A percentile compares a stretch with the other conserved stretches of the same genome.
phyloP scores from a whole-genome alignment of 2,888 invertebrate species.

The Orthosia gothica region DNA sequence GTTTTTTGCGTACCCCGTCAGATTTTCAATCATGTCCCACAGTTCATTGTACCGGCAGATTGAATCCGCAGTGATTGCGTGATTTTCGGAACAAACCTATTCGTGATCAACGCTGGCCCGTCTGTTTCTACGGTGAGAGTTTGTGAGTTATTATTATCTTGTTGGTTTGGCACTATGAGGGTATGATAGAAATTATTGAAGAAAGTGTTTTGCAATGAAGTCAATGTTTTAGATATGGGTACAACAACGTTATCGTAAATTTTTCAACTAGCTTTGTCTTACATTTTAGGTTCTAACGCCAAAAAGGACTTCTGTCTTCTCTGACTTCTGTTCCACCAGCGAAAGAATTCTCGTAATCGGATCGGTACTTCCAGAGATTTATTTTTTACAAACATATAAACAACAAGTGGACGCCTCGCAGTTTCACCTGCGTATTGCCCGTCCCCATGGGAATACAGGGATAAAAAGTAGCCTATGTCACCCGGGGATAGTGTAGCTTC shows the following conservation, averaged over 20 bases:
- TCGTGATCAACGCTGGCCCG: constrained; percentile 15
- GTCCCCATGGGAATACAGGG: no score
- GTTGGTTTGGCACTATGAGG: constrained; percentile 12
- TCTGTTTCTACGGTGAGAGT: constrained; percentile 9
- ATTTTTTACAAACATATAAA: no score
- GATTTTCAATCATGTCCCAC: constrained; percentile 38
- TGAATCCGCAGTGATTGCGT: constrained; percentile 43
- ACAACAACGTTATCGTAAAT: not conserved
- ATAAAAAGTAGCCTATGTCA: no score
- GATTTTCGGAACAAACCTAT: constrained; percentile 33
- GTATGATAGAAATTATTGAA: not conserved
- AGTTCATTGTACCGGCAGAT: constrained; percentile 55
- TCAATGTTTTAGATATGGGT: not conserved
- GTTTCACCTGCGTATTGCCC: no score
- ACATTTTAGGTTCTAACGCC: no score
- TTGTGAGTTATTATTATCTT: constrained; percentile 10
- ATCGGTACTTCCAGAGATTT: not conserved
- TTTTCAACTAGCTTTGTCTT: no score
- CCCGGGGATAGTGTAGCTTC: no score
- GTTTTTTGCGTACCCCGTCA: constrained; percentile 30
- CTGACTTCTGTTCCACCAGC: no score
- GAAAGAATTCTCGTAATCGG: not conserved
- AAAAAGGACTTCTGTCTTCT: no score
- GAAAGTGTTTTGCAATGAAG: not conserved
- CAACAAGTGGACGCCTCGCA: no score